Evolutionary conservation across 1,140 invertebrate genomes (phyloP), one percentile per base, ranked within the genome.

Genomic region (Polypedilum pembai): DNA sequence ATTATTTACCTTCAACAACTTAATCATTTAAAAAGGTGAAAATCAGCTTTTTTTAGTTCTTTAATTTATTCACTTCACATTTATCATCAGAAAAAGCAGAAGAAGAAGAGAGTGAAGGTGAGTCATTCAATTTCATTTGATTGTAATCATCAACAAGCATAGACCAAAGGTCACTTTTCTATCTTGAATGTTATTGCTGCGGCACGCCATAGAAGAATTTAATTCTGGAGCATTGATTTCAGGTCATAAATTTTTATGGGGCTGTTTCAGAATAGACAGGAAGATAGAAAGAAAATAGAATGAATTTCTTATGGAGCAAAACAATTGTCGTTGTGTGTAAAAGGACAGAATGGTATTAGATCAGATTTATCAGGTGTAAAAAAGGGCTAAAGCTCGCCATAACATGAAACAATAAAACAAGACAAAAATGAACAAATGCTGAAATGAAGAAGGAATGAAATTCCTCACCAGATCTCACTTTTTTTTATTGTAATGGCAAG

Each of bases 91-190:
- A n/a, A 15, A 56, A 56, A 56, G 8, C 8, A 3, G 2, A 45
- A 8, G 41, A 1, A 45, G n/a, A 56, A 56, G 15, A 45, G 15
- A 45, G 41, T 8, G 8, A 45, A 3, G 41, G 15, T 15, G 15
- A 56, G 45, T 56, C 45, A 56, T 56, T 56, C 45, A 56, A 56
- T 56, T 56, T 56, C 45, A 56, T 56, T 56, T 15, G 45, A 56
- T 56, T 56, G 45, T 4, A 56, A 56, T 56, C 45, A 56, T n/a
- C 45, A n/a, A 56, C 41, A 45, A n/a, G n/a, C n/a, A n/a, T n/a
- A n/a, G 8, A 45, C 45, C 12, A 56, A n/a, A 56, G 45, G 45
- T 56, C 45, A 56, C 45, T 56, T 56, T 33, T 33, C 24, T 33
- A 33, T 33, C 24, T 33, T 33, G 12, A 56, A n/a, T 56, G 45